Base-by-base conservation (phyloP, 1,140 invertebrate species). In the Drosophila gunungcola region DNA sequence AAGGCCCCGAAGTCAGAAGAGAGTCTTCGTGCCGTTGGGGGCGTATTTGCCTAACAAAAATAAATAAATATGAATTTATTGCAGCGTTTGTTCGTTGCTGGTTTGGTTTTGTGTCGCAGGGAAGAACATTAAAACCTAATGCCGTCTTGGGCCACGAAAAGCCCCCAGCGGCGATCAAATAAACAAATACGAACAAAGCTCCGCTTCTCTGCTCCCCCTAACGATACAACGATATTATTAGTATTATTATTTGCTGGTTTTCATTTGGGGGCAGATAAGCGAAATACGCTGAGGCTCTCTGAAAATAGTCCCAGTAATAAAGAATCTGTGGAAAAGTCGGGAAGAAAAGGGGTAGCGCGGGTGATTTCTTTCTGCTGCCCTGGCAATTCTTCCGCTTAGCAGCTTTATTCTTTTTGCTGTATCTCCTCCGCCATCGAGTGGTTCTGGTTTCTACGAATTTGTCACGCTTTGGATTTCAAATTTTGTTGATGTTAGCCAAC, bases 31-130 rank as follows among this genome's bases (percentile, higher is more conserved):
- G 58, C 52, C 55, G 84, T 84, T 84, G 84, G 85, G 84, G 84
- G 84, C 84, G 84, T 89, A 89, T 89, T 89, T 89, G 85, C 84
- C 73, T 80, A 90, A 89, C 57, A 72, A 90, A 89, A 89, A 84
- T 89, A 89, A 90, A 89, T 89, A 89, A 89, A 88, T 89, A 88
- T 89, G 68, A 89, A 88, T 88, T 89, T 88, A 84, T 88, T 89
- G 80, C 84, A 84, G 83, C 56, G 77, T 62, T 86, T 62, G 77
- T 81, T 80, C 61, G 48, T 69, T 63, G 58, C 63, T 46, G 58
- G 65, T 13, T 76, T 64, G 16, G 16, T 55, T 57, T 48, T 64
- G 42, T 70, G 64, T 76, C 64, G 78, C 78, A 56, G 73, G 63
- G 65, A 73, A 70, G 65, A 73, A 70, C 73, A 84, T 84, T 85